Conservation (phyloP, 2,113 vertebrate species). For the Tachuris rubrigastra region DNA sequence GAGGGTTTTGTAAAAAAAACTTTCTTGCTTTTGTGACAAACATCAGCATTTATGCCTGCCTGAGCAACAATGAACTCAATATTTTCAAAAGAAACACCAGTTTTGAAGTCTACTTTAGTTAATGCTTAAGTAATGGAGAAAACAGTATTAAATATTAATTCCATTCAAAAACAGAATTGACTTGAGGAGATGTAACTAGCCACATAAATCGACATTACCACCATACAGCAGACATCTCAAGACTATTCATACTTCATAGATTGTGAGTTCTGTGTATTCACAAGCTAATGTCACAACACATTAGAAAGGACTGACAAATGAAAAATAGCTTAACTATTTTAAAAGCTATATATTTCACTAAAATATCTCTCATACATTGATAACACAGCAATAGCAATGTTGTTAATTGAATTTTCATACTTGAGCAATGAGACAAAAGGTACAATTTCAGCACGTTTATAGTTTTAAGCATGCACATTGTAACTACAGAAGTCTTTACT, state of each 20-base stretch:
- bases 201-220: constrained; percentile 53
- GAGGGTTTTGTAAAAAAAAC: background rate
- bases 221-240: constrained; percentile 17
- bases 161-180: constrained; percentile 62
- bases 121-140: constrained; percentile 55
- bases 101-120: constrained; percentile 55
- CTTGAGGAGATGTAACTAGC: constrained; percentile 35
- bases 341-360: constrained; percentile 1
- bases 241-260: constrained; percentile 3
- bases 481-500: background rate
- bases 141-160: constrained; percentile 68
- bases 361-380: background rate
- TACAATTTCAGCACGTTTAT: background rate
- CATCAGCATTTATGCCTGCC: constrained; percentile 3
- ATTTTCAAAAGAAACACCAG: constrained; percentile 27
- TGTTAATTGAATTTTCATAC: background rate
- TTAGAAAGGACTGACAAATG: constrained; percentile 5
- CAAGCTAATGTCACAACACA: background rate
- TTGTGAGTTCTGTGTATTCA: background rate
- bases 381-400: background rate
- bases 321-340: background rate
- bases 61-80: constrained; percentile 14
- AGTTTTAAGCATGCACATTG: background rate
- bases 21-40: constrained; percentile 1
- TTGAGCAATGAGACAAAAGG: background rate